Conservation (phyloP, 2,113 vertebrate genomes). For the Macroglossus sobrinus region DNA sequence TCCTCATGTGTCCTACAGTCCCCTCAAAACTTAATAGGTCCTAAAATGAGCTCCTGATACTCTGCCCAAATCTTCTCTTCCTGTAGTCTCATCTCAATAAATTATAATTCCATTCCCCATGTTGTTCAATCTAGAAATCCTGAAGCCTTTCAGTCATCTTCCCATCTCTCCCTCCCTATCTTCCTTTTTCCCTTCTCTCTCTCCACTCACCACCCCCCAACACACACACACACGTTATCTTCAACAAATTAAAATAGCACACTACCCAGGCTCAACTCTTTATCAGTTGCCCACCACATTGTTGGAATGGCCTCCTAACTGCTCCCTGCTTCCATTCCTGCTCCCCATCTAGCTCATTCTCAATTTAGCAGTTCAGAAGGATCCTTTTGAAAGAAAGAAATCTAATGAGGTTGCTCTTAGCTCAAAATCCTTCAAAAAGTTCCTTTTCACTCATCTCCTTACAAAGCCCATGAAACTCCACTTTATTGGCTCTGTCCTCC, state of each 20-base stretch:
- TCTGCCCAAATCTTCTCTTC: background rate
- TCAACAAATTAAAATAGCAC: background rate
- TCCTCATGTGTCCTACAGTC: background rate
- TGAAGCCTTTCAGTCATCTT: background rate
- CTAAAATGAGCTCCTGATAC: background rate
- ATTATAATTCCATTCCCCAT: background rate
- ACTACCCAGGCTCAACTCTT: background rate
- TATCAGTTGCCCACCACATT: background rate
- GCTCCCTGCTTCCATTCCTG: background rate
- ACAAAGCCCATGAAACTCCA: background rate
- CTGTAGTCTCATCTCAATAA: background rate
- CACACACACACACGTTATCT: background rate
- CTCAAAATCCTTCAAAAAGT: background rate
- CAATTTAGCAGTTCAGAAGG: background rate
- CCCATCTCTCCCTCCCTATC: no score
- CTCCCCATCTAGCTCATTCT: background rate
- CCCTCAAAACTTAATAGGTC: background rate
- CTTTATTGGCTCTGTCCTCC: background rate
- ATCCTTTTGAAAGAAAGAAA: background rate
- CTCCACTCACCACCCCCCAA: accelerated
- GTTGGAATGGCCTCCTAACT: background rate
- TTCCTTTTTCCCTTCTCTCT: no score
- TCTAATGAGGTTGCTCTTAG: background rate
- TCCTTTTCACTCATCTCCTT: background rate
- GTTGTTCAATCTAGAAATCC: background rate